A percentile compares a stretch with the other conserved stretches of the same genome.
These are phyloP conservation scores for Heliornis fulica DNA, from an alignment of 2,113 vertebrate genomes.

Conservation along the genomic window DNA sequence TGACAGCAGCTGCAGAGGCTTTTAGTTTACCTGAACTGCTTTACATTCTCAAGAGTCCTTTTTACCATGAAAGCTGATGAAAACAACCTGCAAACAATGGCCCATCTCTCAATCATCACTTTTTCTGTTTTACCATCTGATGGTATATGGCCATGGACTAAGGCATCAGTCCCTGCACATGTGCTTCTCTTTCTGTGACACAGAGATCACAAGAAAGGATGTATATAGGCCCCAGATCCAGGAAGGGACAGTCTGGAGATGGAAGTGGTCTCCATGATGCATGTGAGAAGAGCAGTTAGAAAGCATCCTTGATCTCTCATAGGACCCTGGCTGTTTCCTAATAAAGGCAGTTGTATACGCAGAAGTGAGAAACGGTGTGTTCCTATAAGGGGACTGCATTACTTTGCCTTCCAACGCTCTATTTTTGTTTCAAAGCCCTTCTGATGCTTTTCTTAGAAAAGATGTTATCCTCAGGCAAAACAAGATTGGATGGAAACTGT, in stretches of 20 bases:
- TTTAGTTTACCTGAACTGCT: not conserved
- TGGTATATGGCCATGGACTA: not conserved
- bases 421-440: not conserved
- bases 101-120: not conserved
- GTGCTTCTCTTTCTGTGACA: not conserved
- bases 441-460: slow-evolving; percentile 7
- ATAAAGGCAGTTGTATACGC: not conserved
- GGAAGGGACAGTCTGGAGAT: not conserved
- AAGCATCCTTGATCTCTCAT: not conserved
- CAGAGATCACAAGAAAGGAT: not conserved
- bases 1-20: not conserved
- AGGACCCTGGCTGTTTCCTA: not conserved
- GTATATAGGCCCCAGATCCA: not conserved
- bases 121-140: not conserved
- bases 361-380: not conserved
- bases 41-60: not conserved
- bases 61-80: not conserved
- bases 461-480: not conserved
- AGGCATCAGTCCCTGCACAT: not conserved
- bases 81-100: not conserved
- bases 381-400: not conserved
- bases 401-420: not conserved
- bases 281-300: not conserved
- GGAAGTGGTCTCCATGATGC: not conserved
- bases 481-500: not conserved